Evolutionary conservation across 2,888 invertebrate genomes (phyloP), one percentile per base, ranked within the genome.

Genomic region (Pyrrhopygopsis socrates): DNA sequence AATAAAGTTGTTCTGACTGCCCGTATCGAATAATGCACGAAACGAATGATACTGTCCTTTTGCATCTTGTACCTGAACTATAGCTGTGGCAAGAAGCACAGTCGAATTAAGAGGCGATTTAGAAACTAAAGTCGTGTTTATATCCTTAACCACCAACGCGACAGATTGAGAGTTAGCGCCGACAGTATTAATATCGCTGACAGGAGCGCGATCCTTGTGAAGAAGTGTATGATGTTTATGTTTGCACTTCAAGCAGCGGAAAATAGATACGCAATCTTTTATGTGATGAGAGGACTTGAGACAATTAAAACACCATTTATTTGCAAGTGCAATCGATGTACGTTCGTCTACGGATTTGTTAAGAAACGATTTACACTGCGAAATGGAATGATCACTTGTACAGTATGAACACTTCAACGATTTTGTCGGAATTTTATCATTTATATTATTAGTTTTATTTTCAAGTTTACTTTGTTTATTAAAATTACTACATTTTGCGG

Each of bases 1-100:
- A 22, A 82, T 65, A 54, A 82, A 82, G 24, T 82, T 75, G 20
- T 68, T 76, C 54, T 76, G 82, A 70, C 76, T 82, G 22, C 82
- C 82, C 15, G 82, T 70, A 50, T 82, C 82, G 45, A 76, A 76
- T 24, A 82, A 41, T 22, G 82, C 82, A 18, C 70, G 76, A 24
- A 75, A 68, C 6, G 60, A 38, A 11, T 76, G 75, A 76, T 76
- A 76, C 22, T 70, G 30, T 29, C 82, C 82, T 13, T 34, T 63
- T 11, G 60, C n/a, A 50, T 82, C 82, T 29, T 68, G 24, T 11
- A 71, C 45, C 50, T 71, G 70, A 71, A 71, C 29, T 54, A 58
- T 65, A 50, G 73, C 73, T 22, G 80, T 80, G n/a, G 80, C 73
- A 29, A 80, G 65, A 9, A 80, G 34, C 22, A 80, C 80, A 20